Conservation (phyloP, 2,113 vertebrate species). For the Psophia crepitans region DNA sequence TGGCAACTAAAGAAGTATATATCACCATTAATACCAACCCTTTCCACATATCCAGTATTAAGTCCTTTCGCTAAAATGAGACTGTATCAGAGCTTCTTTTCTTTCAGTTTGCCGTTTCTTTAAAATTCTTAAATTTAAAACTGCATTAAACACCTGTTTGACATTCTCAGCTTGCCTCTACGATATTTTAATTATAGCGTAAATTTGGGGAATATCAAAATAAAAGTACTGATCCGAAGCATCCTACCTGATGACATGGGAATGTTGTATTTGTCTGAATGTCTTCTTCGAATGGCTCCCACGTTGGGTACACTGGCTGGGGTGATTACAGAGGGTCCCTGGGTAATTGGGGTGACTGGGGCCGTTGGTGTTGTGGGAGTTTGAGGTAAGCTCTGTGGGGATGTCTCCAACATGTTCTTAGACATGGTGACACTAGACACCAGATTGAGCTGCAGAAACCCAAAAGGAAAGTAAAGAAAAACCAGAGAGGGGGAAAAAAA, state of each 20-base stretch:
- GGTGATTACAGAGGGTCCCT: conserved; percentile 96
- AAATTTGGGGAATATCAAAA: neutral
- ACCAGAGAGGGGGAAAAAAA: neutral
- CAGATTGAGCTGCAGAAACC: conserved; percentile 91
- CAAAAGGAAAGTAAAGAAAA: conserved; percentile 67
- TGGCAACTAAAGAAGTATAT: neutral
- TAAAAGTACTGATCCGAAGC: neutral
- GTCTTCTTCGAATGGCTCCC: conserved; percentile 97
- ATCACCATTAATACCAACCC: neutral
- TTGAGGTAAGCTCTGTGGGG: conserved; percentile 98
- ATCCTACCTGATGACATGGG: conserved; percentile 95
- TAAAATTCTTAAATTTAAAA: neutral
- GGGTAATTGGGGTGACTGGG: conserved; percentile 95
- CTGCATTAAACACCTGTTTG: neutral
- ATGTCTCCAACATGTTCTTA: conserved; percentile 96
- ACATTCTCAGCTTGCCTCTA: neutral
- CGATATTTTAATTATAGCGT: neutral
- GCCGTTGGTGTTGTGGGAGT: conserved; percentile 98
- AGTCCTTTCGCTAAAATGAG: neutral
- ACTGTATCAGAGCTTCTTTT: neutral
- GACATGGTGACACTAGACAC: conserved; percentile 99
- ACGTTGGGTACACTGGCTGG: conserved; percentile 96
- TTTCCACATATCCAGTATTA: neutral
- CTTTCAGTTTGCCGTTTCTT: neutral
- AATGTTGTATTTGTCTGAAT: conserved; percentile 99